A percentile compares a stretch with the other conserved stretches of the same genome.
phyloP scores from a whole-genome alignment of 1,140 invertebrate species.

The Samia ricini region DNA sequence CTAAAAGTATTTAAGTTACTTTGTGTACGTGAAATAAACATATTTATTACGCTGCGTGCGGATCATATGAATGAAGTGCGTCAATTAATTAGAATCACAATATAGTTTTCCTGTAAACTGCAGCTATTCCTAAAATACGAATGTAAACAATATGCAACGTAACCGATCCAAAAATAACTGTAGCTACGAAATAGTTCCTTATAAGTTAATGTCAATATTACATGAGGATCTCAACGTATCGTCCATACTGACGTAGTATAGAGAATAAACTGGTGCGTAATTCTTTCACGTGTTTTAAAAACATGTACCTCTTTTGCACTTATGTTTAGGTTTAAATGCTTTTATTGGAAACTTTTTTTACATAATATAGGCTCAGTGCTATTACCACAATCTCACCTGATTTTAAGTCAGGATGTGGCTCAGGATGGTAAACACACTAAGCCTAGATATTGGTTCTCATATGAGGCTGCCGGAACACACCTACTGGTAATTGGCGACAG shows the following conservation, averaged over 20 bases:
- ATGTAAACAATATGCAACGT: neutral
- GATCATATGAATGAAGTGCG: neutral
- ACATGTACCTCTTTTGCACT: neutral
- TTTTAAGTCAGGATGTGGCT: too few relatives aligned
- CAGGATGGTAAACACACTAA: too few relatives aligned
- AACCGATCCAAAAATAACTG: neutral
- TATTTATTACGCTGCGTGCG: neutral
- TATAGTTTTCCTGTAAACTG: neutral
- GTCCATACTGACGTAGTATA: neutral
- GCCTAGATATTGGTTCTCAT: too few relatives aligned
- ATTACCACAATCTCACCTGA: too few relatives aligned
- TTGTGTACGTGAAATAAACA: neutral
- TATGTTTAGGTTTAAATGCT: neutral
- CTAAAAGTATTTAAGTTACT: too few relatives aligned
- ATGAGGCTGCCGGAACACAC: too few relatives aligned
- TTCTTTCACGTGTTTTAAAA: neutral
- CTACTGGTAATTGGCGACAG: too few relatives aligned
- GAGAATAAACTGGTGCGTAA: neutral
- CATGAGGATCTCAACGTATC: neutral
- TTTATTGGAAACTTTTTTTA: neutral
- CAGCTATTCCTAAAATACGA: neutral
- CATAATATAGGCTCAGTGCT: too few relatives aligned
- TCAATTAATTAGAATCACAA: neutral
- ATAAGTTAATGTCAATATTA: neutral
- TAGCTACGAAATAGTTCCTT: neutral